Conservation (phyloP, 2,888 invertebrate genomes). For the Pogonocherus hispidulus region DNA sequence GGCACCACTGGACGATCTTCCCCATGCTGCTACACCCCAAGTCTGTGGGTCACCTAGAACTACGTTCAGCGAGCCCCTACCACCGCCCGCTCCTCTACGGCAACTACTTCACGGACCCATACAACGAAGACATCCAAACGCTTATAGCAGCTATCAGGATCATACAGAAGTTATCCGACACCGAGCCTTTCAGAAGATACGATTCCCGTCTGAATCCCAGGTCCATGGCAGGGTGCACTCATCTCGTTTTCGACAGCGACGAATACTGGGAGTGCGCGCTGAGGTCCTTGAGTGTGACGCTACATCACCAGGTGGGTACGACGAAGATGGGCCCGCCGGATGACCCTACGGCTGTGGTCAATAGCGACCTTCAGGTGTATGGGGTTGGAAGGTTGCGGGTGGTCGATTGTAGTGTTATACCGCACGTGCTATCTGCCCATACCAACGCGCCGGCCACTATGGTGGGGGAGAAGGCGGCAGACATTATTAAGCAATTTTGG, state of each 20-base stretch:
- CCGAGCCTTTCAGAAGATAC: slow-evolving; percentile 71
- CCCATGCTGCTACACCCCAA: slow-evolving; percentile 74
- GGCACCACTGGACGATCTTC: slow-evolving; percentile 70
- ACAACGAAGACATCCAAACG: slow-evolving; percentile 67
- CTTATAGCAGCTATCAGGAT: slow-evolving; percentile 72
- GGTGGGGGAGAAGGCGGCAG: slow-evolving; percentile 81
- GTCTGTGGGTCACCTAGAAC: slow-evolving; percentile 70
- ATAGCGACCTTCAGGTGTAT: slow-evolving; percentile 68
- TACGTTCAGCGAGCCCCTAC: slow-evolving; percentile 71
- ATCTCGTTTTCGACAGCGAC: slow-evolving; percentile 72
- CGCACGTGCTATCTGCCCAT: slow-evolving; percentile 76
- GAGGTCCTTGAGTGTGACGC: slow-evolving; percentile 73
- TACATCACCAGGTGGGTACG: slow-evolving; percentile 78
- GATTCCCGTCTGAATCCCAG: slow-evolving; percentile 72
- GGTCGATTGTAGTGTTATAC: slow-evolving; percentile 79
- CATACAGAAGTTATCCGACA: slow-evolving; percentile 68
- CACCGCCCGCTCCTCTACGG: slow-evolving; percentile 75
- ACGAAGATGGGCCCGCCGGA: slow-evolving; percentile 71
- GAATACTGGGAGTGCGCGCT: slow-evolving; percentile 79
- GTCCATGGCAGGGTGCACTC: slow-evolving; percentile 72
- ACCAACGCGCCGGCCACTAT: slow-evolving; percentile 79
- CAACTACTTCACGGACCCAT: slow-evolving; percentile 66
- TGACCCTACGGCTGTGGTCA: slow-evolving; percentile 70
- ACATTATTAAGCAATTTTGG: slow-evolving; percentile 74
- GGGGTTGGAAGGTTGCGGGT: slow-evolving; percentile 76